Percentiles rank a stretch among this genome's conserved stretches.
Conservation (phyloP, 2,113 vertebrate genomes). For the Oostethus manadensis region DNA sequence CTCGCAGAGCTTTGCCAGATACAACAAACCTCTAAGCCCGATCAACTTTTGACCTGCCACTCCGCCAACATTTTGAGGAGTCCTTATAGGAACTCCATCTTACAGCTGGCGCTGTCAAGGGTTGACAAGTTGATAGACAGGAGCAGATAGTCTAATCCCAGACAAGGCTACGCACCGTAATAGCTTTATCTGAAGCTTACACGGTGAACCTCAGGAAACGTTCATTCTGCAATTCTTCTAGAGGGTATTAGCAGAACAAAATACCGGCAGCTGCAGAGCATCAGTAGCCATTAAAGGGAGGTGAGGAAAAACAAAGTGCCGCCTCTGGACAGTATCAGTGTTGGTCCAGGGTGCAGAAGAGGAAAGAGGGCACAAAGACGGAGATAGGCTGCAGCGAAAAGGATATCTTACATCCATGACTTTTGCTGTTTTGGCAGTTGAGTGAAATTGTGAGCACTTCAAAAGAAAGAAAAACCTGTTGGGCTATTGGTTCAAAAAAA, state of each 20-base stretch:
- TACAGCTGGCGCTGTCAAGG: slow-evolving; percentile 12
- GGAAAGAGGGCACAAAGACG: slow-evolving; percentile 1
- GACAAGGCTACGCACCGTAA: not conserved
- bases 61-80: slow-evolving; percentile 19
- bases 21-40: slow-evolving; percentile 8
- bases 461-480: not conserved
- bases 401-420: not conserved
- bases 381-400: not conserved
- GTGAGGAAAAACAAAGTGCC: slow-evolving; percentile 51
- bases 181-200: not conserved
- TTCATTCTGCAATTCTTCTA: slow-evolving; percentile 20
- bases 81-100: slow-evolving; percentile 27
- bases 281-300: slow-evolving; percentile 48
- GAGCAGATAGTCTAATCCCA: slow-evolving; percentile 3
- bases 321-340: slow-evolving; percentile 44
- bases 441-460: not conserved
- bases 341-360: not conserved
- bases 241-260: slow-evolving; percentile 21
- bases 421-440: not conserved
- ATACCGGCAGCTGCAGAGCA: slow-evolving; percentile 36
- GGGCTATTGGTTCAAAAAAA: slow-evolving; percentile 1
- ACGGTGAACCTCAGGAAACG: not conserved
- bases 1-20: not conserved
- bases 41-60: slow-evolving; percentile 30
- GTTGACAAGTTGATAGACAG: slow-evolving; percentile 9